These are phyloP conservation scores for Oxycera nigricornis DNA, from an alignment of 2,888 invertebrate genomes.

Conservation along the genomic window DNA sequence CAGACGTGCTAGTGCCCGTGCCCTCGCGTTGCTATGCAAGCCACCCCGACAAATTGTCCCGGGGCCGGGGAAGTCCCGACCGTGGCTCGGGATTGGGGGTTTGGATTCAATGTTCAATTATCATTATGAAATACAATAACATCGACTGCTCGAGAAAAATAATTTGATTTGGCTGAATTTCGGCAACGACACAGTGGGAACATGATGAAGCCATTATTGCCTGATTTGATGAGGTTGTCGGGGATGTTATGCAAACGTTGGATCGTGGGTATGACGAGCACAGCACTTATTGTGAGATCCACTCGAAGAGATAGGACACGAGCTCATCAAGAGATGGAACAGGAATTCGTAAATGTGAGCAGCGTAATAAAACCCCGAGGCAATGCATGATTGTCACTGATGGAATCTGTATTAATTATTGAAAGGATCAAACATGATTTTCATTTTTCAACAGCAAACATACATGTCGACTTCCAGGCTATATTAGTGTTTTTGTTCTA, in stretches of 20 bases:
- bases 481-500: no score
- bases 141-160: not conserved
- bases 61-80: not conserved
- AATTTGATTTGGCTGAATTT: not conserved
- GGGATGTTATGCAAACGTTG: not conserved
- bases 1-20: not conserved
- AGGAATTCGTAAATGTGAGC: not conserved
- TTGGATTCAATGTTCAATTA: conserved; percentile 4
- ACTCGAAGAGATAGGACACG: not conserved
- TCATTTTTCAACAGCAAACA: no score
- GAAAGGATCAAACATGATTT: no score
- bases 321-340: not conserved
- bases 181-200: not conserved
- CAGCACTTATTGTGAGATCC: not conserved
- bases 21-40: not conserved
- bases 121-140: conserved; percentile 6
- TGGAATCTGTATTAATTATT: not conserved
- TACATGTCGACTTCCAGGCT: no score
- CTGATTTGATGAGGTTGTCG: not conserved
- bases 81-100: not conserved
- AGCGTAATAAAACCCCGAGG: not conserved
- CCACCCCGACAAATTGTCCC: not conserved
- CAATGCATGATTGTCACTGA: not conserved
- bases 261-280: not conserved
- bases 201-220: not conserved